Base-by-base conservation (phyloP, 2,113 vertebrate species). In the Eurystomus gularis region DNA sequence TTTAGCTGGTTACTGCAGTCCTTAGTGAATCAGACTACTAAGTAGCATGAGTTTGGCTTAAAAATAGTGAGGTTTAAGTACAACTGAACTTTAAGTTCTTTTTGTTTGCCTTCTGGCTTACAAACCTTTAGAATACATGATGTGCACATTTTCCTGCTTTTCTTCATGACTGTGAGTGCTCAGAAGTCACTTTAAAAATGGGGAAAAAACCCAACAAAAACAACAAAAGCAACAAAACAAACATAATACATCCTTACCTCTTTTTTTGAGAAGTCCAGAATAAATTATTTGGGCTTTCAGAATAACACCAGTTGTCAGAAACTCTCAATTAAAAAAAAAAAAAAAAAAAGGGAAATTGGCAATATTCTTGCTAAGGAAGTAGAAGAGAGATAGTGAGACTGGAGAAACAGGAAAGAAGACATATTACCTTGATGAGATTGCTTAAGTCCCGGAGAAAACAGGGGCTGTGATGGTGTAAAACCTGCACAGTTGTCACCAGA, bases 51-150 rank as follows among this genome's bases (percentile, higher is more conserved):
- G 31, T 35, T 40, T 0, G 4, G 68, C 39, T 96, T 77, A 75
- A 92, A 94, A 94, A 88, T 70, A 80, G 75, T 51, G n/a, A 77
- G 17, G 25, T 85, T 88, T 73, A 88, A 83, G 35, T 70, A 60
- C 35, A 71, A 33, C 66, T 72, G 42, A 75, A 31, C 14, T 90
- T 90, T 86, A 71, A 70, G 37, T 65, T 80, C 6, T 65, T 93
- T 80, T 87, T 76, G 31, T 80, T 95, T 90, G 46, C 54, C 58
- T 86, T 93, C 42, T 88, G 55, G 23, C 44, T 90, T 89, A 44
- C 49, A 76, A 90, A 79, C 16, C 7, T 82, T 77, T 58, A 31
- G 39, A 83, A 28, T 83, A 58, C 1, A 2, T 40, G 12, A 52
- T 48, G 9, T 35, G 17, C 14, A 2, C 75, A 13, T 91, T 82